Evolutionary conservation across 2,797 vertebrate genomes (phyloP).

Genomic region (Enoplosus armatus): DNA sequence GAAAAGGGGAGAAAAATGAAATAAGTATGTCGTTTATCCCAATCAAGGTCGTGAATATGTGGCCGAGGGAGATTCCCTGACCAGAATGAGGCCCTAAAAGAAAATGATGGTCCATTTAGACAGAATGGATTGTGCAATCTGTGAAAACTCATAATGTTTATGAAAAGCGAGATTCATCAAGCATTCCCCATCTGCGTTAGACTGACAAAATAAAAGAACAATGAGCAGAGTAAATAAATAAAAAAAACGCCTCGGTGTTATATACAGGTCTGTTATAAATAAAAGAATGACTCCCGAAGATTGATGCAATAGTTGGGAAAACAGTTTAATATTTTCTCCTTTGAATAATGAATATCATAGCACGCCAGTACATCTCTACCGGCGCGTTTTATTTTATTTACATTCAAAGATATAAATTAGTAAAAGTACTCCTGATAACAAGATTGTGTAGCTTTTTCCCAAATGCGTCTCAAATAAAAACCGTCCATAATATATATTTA

Average conservation of each 20-base stretch:
- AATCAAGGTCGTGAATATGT: slow-evolving; percentile 78
- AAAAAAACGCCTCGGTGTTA: slow-evolving; percentile 28
- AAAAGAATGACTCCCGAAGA: slow-evolving; percentile 73
- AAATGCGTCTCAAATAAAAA: slow-evolving; percentile 97
- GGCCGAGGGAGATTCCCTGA: slow-evolving; percentile 65
- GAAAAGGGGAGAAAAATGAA: slow-evolving; percentile 62
- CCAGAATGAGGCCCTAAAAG: slow-evolving; percentile 66
- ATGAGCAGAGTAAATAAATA: slow-evolving; percentile 35
- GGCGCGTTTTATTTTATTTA: slow-evolving; percentile 94
- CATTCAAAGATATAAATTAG: slow-evolving; percentile 99
- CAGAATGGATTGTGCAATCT: slow-evolving; percentile 75
- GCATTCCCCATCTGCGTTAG: slow-evolving; percentile 69
- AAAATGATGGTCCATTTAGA: slow-evolving; percentile 75
- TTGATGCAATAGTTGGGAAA: slow-evolving; percentile 75
- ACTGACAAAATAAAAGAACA: slow-evolving; percentile 54
- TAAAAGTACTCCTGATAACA: slow-evolving; percentile 97
- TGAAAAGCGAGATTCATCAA: slow-evolving; percentile 72
- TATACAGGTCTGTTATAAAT: slow-evolving; percentile 48
- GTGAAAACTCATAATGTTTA: slow-evolving; percentile 75
- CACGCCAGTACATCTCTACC: slow-evolving; percentile 84
- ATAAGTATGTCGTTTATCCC: slow-evolving; percentile 81
- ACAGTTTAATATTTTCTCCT: slow-evolving; percentile 84
- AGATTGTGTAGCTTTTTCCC: slow-evolving; percentile 91
- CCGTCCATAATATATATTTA: slow-evolving; percentile 90
- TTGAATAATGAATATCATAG: slow-evolving; percentile 85